Evolutionary conservation across 2,888 invertebrate genomes (phyloP), one percentile per base, ranked within the genome.

Genomic region (Pyrgus malvae): DNA sequence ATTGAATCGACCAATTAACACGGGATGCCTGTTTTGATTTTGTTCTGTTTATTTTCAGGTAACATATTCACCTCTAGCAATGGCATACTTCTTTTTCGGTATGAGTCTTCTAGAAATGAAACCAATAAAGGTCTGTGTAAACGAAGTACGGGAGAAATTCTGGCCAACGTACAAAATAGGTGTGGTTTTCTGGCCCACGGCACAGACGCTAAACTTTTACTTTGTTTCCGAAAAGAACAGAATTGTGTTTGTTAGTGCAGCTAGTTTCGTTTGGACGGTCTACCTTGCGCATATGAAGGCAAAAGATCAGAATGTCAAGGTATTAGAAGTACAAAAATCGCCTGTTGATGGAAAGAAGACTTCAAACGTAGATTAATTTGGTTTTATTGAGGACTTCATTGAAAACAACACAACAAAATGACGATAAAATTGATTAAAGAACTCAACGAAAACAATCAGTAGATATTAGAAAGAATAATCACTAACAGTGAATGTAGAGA

Each of bases 251-350:
- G 94, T 94, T 0, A 94, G 95, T 62, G 79, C 91, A 0, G 94
- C 94, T 55, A 95, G 95, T 72, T 91, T 95, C 54, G 76, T 94
- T 23, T 96, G 95, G 95, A 95, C 95, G 0, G 92, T 93, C 11
- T 95, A 94, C 71, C 85, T 96, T 59, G 94, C 95, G 0, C 95
- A 95, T 63, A 93, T 95, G 93, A 95, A 95, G 49, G 74, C 74
- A 0, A 76, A 69, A 17, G 64, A 69, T 6, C 54, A 55, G 48
- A 41, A 35, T 8, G 6, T 50, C 4, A 41, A 17, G 12, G 1
- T 42, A 0, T 2, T 19, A 6, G 50, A 51, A 12, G 41, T 41
- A n/a, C 23, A 14, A 41, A 2, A 21, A 7, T 21, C 9, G 9
- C 2, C 31, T 41, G 16, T 14, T 41, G 33, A 41, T 7, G 33